A percentile compares a stretch with the other conserved stretches of the same genome.
phyloP scores from a whole-genome alignment of 2,113 vertebrate genomes.

The Xiphophorus couchianus region DNA sequence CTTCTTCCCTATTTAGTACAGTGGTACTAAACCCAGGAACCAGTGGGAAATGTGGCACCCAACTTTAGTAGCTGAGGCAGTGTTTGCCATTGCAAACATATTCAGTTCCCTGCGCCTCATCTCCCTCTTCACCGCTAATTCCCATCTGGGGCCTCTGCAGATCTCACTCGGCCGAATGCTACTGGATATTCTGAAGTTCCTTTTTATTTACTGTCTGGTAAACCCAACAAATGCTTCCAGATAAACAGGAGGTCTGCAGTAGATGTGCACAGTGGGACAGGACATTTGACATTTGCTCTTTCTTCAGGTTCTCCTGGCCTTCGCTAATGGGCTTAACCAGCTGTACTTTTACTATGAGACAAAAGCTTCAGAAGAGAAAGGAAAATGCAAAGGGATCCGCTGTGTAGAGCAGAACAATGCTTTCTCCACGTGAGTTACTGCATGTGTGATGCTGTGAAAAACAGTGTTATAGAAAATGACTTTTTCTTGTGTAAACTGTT shows the following conservation, averaged over 20 bases:
- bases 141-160: slow-evolving; percentile 96
- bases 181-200: slow-evolving; percentile 99
- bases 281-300: neutral
- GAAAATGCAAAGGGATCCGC: slow-evolving; percentile 96
- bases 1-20: slow-evolving; percentile 81
- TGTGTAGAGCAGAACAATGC: slow-evolving; percentile 98
- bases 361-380: slow-evolving; percentile 86
- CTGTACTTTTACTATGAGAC: slow-evolving; percentile 99
- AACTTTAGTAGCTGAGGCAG: slow-evolving; percentile 94
- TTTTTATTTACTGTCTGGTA: slow-evolving; percentile 99
- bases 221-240: neutral
- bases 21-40: slow-evolving; percentile 87
- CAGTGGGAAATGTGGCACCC: slow-evolving; percentile 99
- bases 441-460: slow-evolving; percentile 25
- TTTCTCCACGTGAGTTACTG: slow-evolving; percentile 94
- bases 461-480: neutral
- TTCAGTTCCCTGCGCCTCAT: slow-evolving; percentile 98
- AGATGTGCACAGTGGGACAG: neutral
- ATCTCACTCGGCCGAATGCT: slow-evolving; percentile 98
- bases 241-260: neutral
- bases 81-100: slow-evolving; percentile 99
- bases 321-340: slow-evolving; percentile 98
- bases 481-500: neutral
- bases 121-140: slow-evolving; percentile 98
- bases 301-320: slow-evolving; percentile 86